These are phyloP conservation scores for Lordiphosa clarofinis DNA, from an alignment of 1,140 invertebrate genomes.

Conservation along the genomic window DNA sequence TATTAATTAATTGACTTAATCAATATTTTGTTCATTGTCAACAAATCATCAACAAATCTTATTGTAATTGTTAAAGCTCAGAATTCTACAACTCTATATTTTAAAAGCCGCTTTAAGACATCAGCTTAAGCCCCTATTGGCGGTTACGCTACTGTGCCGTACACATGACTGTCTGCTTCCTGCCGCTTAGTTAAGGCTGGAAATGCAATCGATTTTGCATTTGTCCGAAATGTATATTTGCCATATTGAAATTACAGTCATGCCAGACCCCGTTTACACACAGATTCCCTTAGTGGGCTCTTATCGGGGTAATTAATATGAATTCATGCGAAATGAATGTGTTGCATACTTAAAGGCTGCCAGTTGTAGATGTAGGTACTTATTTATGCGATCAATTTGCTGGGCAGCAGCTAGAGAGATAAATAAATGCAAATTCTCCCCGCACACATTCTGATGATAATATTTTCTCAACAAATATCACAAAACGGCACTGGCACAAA, in stretches of 20 bases:
- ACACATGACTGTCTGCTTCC: background rate
- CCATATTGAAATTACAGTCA: constrained; percentile 54
- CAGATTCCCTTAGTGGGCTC: constrained; percentile 3
- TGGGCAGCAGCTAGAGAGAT: constrained; percentile 8
- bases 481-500: constrained; percentile 64
- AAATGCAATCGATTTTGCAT: constrained; percentile 67
- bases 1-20: no score
- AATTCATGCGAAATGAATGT: constrained; percentile 63
- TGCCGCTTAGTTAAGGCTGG: constrained; percentile 3
- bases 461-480: constrained; percentile 72
- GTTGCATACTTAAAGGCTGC: constrained; percentile 55
- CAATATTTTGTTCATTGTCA: no score
- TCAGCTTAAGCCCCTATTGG: no score
- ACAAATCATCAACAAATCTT: no score
- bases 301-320: constrained; percentile 69
- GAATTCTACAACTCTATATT: no score
- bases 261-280: constrained; percentile 2
- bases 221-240: constrained; percentile 53
- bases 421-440: constrained; percentile 42
- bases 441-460: constrained; percentile 23
- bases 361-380: constrained; percentile 18
- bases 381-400: constrained; percentile 62
- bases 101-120: no score
- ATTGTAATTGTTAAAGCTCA: no score
- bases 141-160: no score